Base-by-base conservation (phyloP, 1,140 invertebrate genomes). In the Dolichoris vasculosae region DNA sequence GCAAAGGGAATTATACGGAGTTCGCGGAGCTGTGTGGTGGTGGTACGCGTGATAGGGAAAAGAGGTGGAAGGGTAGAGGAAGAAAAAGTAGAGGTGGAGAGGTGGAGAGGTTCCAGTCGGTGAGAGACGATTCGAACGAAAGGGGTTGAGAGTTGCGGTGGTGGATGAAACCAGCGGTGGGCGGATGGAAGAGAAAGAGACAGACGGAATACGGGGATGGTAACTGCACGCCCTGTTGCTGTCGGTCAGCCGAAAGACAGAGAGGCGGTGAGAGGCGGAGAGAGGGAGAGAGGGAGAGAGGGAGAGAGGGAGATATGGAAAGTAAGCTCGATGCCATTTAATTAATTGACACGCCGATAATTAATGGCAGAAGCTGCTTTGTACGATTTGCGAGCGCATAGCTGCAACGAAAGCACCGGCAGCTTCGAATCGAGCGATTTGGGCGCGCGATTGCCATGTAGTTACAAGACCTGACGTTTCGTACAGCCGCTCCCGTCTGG, bases 341-440 rank as follows among this genome's bases (percentile, higher is more conserved):
- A 86, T 86, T 86, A 86, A 86, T 86, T 86, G 84, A 82, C 79
- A 82, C 69, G 79, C 71, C 71, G 79, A 86, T 86, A 86, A 86
- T 86, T 86, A 86, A 86, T 82, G 71, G 79, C 71, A 55, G 69
- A 8, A 63, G 59, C 63, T 51, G 76, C 76, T 79, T 79, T 71
- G 55, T 84, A 59, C n/a, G 38, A 26, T n/a, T 51, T 59, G 71
- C 38, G 51, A 43, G n/a, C 43, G 64, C 2, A 32, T 30, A 23
- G 67, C 64, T 43, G 43, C 46, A 73, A 73, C 55, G 43, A 51
- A 82, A 82, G 79, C 71, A 73, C 23, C 38, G 15, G 11, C 59
- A 17, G 2, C 63, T 64, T n/a, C n/a, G 43, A 64, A 81, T 69
- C 38, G 64, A 64, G 59, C 64, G 79, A 81, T 81, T 81, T 48